Percentiles rank a stretch among this genome's conserved stretches.
These are phyloP conservation scores for Drosophila pandora DNA, from an alignment of 1,140 invertebrate species.

Conservation along the genomic window DNA sequence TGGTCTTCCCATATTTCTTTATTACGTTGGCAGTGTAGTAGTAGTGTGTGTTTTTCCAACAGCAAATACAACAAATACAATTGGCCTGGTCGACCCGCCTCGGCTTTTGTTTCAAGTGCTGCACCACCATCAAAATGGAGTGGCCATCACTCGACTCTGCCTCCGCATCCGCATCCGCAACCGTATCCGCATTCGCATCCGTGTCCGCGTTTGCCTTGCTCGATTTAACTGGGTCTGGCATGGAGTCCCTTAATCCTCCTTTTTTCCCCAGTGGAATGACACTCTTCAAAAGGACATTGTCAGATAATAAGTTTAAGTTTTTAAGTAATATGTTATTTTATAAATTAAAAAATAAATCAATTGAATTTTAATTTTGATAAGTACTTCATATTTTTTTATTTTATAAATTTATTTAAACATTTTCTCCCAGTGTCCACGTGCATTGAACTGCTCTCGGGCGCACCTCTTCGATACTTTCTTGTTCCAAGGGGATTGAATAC, in stretches of 20 bases:
- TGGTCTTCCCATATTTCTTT: conserved; percentile 57
- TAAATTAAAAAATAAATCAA: too few species aligned
- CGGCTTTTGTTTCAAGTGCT: conserved; percentile 63
- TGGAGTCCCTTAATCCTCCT: conserved; percentile 8
- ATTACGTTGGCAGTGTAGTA: conserved; percentile 36
- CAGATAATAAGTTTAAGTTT: neutral
- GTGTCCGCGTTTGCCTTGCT: conserved; percentile 38
- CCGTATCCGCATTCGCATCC: conserved; percentile 8
- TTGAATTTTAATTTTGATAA: too few species aligned
- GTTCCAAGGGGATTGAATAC: conserved; percentile 15
- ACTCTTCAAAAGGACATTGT: neutral
- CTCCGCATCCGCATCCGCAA: neutral
- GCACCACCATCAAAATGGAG: conserved; percentile 54
- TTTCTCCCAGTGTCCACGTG: conserved; percentile 37
- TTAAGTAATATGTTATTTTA: neutral
- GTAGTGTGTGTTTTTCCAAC: conserved; percentile 65
- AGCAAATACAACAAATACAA: conserved; percentile 72
- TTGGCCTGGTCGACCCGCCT: conserved; percentile 51
- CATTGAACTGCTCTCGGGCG: conserved; percentile 65
- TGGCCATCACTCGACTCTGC: conserved; percentile 39
- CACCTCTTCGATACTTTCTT: conserved; percentile 62
- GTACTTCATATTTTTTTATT: neutral
- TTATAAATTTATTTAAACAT: neutral
- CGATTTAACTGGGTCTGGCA: conserved; percentile 59
- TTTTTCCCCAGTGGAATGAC: neutral